These are phyloP conservation scores for Leuctra nigra DNA, from an alignment of 2,888 invertebrate species.

Conservation along the genomic window DNA sequence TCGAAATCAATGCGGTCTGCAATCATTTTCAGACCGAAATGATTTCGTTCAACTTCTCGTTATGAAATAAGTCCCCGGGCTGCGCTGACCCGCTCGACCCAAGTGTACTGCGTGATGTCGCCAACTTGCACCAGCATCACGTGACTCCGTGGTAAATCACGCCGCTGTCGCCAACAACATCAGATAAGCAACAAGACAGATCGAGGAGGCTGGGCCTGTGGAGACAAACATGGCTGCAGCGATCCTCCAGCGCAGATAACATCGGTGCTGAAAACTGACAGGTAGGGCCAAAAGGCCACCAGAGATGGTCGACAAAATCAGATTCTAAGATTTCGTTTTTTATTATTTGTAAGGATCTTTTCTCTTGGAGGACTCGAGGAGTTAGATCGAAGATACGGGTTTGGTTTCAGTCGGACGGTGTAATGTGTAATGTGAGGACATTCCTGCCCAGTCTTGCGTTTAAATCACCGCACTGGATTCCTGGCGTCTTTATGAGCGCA, in stretches of 20 bases:
- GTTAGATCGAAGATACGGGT: background rate
- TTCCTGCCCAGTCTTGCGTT: background rate
- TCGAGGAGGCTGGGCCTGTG: too few species aligned
- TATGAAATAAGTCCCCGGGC: too few species aligned
- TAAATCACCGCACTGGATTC: background rate
- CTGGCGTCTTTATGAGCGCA: background rate
- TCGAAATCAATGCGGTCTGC: too few species aligned
- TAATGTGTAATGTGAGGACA: background rate
- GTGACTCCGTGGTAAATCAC: background rate
- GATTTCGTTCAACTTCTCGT: too few species aligned
- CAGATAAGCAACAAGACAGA: background rate
- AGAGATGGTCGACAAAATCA: constrained; percentile 16
- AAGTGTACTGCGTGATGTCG: background rate
- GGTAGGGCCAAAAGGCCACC: constrained; percentile 22
- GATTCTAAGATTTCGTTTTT: background rate
- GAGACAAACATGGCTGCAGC: background rate
- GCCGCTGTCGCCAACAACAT: constrained; percentile 3
- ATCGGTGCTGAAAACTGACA: constrained; percentile 29
- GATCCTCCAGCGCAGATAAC: constrained; percentile 21
- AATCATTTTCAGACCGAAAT: too few species aligned
- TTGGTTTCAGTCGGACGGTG: background rate
- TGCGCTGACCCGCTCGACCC: background rate
- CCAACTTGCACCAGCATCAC: background rate
- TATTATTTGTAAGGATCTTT: background rate
- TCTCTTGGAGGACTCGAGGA: background rate